phyloP scores from a whole-genome alignment of 1,140 invertebrate species.

The Nomia melanderi region DNA sequence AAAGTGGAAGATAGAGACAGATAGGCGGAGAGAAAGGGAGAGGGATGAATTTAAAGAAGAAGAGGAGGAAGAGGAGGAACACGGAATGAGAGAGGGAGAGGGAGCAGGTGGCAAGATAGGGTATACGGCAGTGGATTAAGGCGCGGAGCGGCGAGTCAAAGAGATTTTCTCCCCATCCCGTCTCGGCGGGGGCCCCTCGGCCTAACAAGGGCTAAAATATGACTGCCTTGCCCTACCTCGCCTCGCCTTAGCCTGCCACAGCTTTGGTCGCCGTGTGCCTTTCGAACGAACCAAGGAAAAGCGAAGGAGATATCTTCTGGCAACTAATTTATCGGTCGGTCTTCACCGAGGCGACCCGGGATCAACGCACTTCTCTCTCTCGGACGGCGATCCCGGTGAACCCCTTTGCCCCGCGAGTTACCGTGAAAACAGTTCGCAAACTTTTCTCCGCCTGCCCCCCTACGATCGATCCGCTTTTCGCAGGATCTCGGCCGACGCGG shows the following conservation, averaged over 20 bases:
- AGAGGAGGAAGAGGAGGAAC: conserved; percentile 13
- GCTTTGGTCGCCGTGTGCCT: conserved; percentile 51
- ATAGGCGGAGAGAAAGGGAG: neutral
- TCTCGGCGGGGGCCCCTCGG: conserved; percentile 74
- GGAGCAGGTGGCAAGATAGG: conserved; percentile 77
- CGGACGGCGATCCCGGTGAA: conserved; percentile 11
- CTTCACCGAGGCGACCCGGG: conserved; percentile 49
- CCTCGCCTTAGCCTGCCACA: conserved; percentile 57
- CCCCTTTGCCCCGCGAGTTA: conserved; percentile 39
- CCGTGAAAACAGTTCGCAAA: neutral
- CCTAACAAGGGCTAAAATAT: conserved; percentile 80
- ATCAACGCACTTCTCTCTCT: conserved; percentile 58
- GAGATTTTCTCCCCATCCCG: conserved; percentile 77
- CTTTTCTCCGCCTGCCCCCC: neutral
- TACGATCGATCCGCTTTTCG: too few species aligned
- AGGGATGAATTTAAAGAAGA: neutral
- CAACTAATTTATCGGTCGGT: conserved; percentile 66
- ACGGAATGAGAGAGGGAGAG: conserved; percentile 50
- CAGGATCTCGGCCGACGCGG: too few species aligned
- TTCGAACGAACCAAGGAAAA: conserved; percentile 61
- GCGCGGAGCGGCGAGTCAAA: conserved; percentile 78
- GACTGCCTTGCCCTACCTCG: conserved; percentile 71
- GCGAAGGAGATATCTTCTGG: conserved; percentile 64
- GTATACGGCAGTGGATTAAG: conserved; percentile 74
- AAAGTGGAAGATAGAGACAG: conserved; percentile 28